Conservation (phyloP, 2,113 vertebrate genomes). For the Alaudala cheleensis region DNA sequence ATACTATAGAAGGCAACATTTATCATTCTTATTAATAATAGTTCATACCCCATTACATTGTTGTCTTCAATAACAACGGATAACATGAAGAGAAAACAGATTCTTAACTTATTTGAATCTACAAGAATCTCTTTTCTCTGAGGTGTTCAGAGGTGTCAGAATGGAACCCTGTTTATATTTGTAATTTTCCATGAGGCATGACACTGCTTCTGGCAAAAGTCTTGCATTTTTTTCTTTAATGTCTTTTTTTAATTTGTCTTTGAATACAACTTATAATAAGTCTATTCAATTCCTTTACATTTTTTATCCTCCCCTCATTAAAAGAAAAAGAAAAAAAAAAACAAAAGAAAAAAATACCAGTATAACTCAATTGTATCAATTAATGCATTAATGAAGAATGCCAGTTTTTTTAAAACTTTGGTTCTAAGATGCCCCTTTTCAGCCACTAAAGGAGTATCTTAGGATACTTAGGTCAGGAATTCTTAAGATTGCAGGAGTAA, state of each 20-base stretch:
- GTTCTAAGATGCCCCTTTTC: not conserved
- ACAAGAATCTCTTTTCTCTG: not conserved
- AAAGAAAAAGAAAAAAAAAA: too few relatives aligned
- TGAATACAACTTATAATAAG: not conserved
- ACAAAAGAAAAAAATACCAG: not conserved
- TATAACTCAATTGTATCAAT: not conserved
- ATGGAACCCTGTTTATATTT: not conserved
- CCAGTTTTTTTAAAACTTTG: not conserved
- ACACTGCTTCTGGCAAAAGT: not conserved
- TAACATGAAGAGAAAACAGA: not conserved
- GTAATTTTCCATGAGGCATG: not conserved
- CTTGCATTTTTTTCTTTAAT: not conserved
- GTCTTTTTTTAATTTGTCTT: not conserved
- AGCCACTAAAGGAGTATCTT: not conserved
- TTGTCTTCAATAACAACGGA: not conserved
- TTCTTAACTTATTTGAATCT: not conserved
- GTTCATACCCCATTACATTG: not conserved
- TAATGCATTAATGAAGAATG: not conserved
- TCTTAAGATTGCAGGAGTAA: not conserved
- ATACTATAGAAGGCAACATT: not conserved
- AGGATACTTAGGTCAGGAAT: not conserved
- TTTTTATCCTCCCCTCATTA: fast-evolving
- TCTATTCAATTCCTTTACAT: not conserved
- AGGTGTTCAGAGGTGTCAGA: not conserved
- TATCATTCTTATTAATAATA: not conserved